phyloP scores from a whole-genome alignment of 2,113 vertebrate genomes.

The Trochalopteron elliotii region DNA sequence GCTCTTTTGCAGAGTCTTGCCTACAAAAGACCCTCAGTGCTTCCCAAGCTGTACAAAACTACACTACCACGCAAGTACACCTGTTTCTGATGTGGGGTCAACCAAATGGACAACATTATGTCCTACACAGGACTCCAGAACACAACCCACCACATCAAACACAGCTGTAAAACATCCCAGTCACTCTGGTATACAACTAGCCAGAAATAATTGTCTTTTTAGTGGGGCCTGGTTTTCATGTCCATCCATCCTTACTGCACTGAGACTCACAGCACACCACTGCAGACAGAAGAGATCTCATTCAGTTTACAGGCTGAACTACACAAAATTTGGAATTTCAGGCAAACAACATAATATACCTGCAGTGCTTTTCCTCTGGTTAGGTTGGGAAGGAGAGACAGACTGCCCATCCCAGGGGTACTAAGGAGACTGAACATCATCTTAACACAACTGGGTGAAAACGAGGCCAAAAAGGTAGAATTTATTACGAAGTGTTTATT shows the following conservation, averaged over 20 bases:
- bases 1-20: neutral
- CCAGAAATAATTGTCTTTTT: neutral
- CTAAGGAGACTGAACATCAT: neutral
- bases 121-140: neutral
- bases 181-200: neutral
- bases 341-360: neutral
- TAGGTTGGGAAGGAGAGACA: neutral
- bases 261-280: neutral
- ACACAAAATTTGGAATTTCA: neutral
- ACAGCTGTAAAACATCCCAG: neutral
- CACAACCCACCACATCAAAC: neutral
- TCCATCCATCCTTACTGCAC: neutral
- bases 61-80: rapidly evolving
- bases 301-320: neutral
- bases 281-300: neutral
- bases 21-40: neutral
- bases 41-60: neutral
- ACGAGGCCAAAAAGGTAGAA: neutral
- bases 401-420: neutral
- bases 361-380: neutral
- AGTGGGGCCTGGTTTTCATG: neutral
- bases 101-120: neutral
- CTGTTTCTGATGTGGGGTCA: neutral
- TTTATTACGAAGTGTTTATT: neutral
- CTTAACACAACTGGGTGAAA: neutral